phyloP scores from a whole-genome alignment of 2,888 invertebrate species.

The Callinectes sapidus region DNA sequence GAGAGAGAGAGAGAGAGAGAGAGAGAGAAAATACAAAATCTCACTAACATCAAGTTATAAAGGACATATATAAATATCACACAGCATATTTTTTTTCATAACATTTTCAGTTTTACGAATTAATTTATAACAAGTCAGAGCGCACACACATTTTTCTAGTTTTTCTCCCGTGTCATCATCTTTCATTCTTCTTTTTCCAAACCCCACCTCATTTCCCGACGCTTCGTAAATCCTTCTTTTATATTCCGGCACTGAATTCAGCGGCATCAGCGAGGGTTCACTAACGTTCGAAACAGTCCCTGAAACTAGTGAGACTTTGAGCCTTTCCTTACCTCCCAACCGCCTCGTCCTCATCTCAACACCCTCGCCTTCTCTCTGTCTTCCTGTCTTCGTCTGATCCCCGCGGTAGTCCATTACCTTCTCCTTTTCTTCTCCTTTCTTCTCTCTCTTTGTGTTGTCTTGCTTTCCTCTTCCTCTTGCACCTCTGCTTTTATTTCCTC shows the following conservation, averaged over 20 bases:
- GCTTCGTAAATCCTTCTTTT: not conserved
- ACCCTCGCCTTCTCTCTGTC: not conserved
- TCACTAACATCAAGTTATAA: not conserved
- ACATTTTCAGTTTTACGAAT: not conserved
- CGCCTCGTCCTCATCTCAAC: not conserved
- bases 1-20: not conserved
- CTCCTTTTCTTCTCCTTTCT: slow-evolving; percentile 3
- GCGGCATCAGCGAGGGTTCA: not conserved
- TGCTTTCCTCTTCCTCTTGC: not conserved
- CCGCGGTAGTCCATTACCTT: slow-evolving; percentile 11
- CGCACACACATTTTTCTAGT: not conserved
- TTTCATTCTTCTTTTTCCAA: not conserved
- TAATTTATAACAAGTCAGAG: not conserved
- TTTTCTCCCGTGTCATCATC: not conserved
- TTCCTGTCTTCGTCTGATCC: not conserved
- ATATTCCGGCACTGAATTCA: not conserved
- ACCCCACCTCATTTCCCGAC: not conserved
- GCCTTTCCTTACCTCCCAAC: not conserved
- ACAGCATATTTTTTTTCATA: not conserved
- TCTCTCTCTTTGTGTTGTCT: slow-evolving; percentile 11
- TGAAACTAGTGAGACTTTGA: slow-evolving; percentile 1
- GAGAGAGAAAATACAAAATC: not conserved
- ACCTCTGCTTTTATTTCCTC: not conserved
- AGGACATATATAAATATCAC: not conserved
- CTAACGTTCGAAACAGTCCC: not conserved